phyloP scores from a whole-genome alignment of 2,113 vertebrate species.

The Lontra canadensis region DNA sequence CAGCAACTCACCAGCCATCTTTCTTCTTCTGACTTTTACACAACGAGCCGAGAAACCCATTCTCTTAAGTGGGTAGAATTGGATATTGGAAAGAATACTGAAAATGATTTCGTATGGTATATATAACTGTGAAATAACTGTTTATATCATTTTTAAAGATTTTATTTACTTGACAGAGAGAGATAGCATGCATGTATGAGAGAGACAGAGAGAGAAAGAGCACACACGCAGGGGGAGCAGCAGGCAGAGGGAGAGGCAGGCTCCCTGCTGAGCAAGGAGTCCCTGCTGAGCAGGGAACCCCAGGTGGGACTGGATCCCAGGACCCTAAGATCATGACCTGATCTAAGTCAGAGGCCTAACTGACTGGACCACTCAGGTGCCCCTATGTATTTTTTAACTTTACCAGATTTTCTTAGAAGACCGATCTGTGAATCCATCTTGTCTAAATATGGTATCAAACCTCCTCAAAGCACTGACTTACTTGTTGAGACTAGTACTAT shows the following conservation, averaged over 20 bases:
- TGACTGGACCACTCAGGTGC: no score
- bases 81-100: neutral
- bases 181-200: no score
- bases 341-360: no score
- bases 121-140: neutral
- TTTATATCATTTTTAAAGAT: neutral
- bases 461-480: accelerated
- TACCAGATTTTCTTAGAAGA: neutral
- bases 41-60: neutral
- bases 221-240: no score
- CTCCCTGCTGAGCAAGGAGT: no score
- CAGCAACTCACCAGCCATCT: neutral
- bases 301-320: no score
- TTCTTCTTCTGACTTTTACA: neutral
- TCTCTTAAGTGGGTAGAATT: neutral
- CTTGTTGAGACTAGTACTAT: neutral
- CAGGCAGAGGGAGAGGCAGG: no score
- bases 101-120: neutral
- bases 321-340: no score
- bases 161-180: no score
- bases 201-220: no score
- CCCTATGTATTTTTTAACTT: neutral
- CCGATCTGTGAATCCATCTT: neutral
- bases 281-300: no score
- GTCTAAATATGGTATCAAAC: neutral